These are phyloP conservation scores for Scaptomyza tumidula DNA, from an alignment of 2,888 invertebrate species.

Conservation along the genomic window DNA sequence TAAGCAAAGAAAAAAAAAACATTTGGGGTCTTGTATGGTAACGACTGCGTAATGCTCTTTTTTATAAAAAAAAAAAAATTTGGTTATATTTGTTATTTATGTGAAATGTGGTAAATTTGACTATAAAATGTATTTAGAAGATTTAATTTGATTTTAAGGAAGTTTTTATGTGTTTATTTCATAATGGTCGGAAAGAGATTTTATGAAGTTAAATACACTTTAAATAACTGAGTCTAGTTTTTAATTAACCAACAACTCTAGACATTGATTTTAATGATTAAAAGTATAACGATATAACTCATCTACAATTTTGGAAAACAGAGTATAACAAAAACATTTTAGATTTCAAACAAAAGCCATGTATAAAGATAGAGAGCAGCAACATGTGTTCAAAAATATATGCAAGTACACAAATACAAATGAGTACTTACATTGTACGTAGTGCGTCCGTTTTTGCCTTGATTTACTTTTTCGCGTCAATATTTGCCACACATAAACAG, in stretches of 20 bases:
- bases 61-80: not conserved
- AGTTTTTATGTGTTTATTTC: too few species aligned
- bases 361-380: slow-evolving; percentile 25
- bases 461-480: slow-evolving; percentile 58
- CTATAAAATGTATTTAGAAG: not conserved
- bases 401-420: slow-evolving; percentile 13
- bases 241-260: too few species aligned
- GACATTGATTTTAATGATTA: too few species aligned
- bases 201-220: too few species aligned
- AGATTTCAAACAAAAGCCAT: slow-evolving; percentile 35
- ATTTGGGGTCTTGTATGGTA: not conserved
- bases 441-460: slow-evolving; percentile 60
- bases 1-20: not conserved
- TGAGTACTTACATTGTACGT: slow-evolving; percentile 17
- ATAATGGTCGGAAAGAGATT: too few species aligned
- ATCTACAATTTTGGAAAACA: not conserved
- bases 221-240: too few species aligned
- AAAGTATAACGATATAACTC: not conserved
- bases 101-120: not conserved
- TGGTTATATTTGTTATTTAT: not conserved
- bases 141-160: too few species aligned
- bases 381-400: slow-evolving; percentile 15
- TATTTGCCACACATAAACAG: slow-evolving; percentile 51
- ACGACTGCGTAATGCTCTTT: slow-evolving; percentile 12
- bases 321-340: slow-evolving; percentile 18